Conservation (phyloP, 2,797 vertebrate species). For the Chaenodraco wilsoni region DNA sequence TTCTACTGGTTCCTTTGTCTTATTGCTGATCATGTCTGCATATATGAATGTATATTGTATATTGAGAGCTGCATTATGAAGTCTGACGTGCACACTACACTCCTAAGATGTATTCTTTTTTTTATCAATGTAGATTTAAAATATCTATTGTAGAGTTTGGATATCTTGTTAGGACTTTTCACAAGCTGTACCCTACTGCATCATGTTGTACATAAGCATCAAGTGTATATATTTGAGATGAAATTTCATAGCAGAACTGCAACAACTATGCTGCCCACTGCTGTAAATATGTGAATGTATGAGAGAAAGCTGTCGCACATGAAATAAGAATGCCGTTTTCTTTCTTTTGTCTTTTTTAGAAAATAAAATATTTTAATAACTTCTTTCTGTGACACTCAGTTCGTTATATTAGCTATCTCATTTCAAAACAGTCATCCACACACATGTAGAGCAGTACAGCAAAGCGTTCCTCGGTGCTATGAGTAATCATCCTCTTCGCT, state of each 20-base stretch:
- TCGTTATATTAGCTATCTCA: too few species aligned
- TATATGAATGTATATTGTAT: slow-evolving; percentile 32
- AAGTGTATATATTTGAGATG: slow-evolving; percentile 46
- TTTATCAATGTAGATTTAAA: slow-evolving; percentile 18
- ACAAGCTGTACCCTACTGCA: slow-evolving; percentile 12
- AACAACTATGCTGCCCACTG: slow-evolving; percentile 26
- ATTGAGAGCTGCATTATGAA: slow-evolving; percentile 19
- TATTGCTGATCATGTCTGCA: slow-evolving; percentile 19
- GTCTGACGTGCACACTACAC: slow-evolving; percentile 18
- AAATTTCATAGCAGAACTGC: slow-evolving; percentile 28
- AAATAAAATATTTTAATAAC: slow-evolving; percentile 15
- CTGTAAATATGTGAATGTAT: slow-evolving; percentile 72
- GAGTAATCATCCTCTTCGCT: slow-evolving; percentile 41
- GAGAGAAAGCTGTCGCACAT: slow-evolving; percentile 44
- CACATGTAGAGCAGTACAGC: too few species aligned
- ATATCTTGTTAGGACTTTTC: slow-evolving; percentile 32
- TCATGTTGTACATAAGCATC: slow-evolving; percentile 47
- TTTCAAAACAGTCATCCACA: neutral
- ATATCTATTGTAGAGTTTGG: slow-evolving; percentile 45
- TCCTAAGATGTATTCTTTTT: slow-evolving; percentile 39
- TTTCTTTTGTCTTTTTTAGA: neutral
- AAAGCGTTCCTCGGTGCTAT: slow-evolving; percentile 1
- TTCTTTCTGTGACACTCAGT: neutral
- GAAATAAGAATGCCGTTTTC: slow-evolving; percentile 43
- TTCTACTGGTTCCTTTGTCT: slow-evolving; percentile 1